phyloP scores from a whole-genome alignment of 2,888 invertebrate genomes.

The Drosophila nigricruria region DNA sequence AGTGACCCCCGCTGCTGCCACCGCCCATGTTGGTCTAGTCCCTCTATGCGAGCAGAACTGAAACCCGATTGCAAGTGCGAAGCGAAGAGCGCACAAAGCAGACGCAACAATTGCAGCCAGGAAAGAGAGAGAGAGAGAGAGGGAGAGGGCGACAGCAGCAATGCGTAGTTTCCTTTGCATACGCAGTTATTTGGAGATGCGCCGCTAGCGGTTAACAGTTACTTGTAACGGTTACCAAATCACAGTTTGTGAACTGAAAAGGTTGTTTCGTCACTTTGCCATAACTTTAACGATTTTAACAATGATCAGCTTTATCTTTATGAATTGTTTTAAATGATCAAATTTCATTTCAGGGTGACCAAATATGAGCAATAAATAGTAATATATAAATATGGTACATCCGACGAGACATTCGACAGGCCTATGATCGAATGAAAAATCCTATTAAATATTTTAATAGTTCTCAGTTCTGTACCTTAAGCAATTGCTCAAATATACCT shows the following conservation, averaged over 20 bases:
- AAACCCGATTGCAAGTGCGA: constrained; percentile 49
- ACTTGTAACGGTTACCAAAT: background rate
- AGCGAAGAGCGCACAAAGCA: constrained; percentile 31
- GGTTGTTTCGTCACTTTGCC: background rate
- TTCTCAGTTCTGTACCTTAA: background rate
- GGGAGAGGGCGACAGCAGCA: background rate
- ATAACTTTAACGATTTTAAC: background rate
- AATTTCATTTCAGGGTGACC: background rate
- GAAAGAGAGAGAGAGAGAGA: background rate
- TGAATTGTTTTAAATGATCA: background rate
- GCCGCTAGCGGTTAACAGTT: background rate
- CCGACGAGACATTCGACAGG: too few species aligned
- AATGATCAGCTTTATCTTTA: background rate
- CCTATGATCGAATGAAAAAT: background rate
- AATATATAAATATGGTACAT: too few species aligned
- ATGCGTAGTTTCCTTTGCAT: constrained; percentile 32
- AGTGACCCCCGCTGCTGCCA: background rate
- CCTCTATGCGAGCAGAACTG: constrained; percentile 4
- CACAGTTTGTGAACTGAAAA: background rate
- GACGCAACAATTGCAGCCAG: constrained; percentile 11
- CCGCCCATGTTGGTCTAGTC: constrained; percentile 1
- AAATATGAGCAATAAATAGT: background rate
- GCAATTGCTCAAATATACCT: background rate
- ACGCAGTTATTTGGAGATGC: constrained; percentile 15
- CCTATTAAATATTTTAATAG: background rate